Evolutionary conservation across 2,113 vertebrate species (phyloP).

Genomic region (Pristiophorus japonicus): DNA sequence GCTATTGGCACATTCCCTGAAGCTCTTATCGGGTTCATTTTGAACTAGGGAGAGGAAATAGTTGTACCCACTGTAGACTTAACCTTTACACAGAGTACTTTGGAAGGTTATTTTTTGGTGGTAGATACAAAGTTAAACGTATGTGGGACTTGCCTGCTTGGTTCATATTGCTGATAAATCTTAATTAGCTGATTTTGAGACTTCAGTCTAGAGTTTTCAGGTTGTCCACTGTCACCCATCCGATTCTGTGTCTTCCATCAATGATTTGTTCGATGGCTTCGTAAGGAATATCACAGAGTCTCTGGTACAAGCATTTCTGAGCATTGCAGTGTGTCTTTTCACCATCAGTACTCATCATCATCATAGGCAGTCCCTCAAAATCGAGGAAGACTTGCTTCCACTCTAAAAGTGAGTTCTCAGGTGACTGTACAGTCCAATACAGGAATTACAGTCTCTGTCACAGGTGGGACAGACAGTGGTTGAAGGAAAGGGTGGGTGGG

Average conservation of each 20-base stretch:
- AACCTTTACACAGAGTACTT: neutral
- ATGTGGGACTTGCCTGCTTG: neutral
- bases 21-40: slow-evolving; percentile 8
- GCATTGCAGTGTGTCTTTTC: neutral
- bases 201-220: neutral
- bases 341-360: too few species aligned
- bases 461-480: too few species aligned
- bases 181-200: neutral
- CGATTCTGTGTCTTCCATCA: neutral
- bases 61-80: neutral
- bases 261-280: neutral
- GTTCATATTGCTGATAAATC: neutral
- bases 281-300: neutral
- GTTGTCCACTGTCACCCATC: neutral
- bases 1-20: neutral
- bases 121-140: neutral
- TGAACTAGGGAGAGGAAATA: neutral
- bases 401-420: too few species aligned
- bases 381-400: too few species aligned
- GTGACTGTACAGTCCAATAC: too few species aligned
- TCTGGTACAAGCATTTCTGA: neutral
- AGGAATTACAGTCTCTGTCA: too few species aligned
- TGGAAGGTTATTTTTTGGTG: neutral
- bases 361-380: too few species aligned
- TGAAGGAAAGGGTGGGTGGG: too few species aligned